Conservation (phyloP, 2,888 invertebrate genomes). For the Eugnorisma glareosa region DNA sequence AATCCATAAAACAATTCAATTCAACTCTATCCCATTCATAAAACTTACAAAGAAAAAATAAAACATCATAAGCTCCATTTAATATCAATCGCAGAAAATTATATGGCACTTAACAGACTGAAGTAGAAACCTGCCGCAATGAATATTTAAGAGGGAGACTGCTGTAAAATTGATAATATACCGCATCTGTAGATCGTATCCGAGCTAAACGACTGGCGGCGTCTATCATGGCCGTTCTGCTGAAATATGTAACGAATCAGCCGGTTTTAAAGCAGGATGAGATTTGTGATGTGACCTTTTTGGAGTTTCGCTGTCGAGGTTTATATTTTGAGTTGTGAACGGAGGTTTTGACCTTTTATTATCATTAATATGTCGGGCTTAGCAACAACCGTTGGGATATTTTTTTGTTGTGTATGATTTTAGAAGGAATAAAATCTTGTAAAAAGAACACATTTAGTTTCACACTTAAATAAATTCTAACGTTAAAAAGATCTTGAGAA, state of each 20-base stretch:
- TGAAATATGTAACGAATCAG: constrained; percentile 62
- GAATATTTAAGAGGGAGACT: constrained; percentile 60
- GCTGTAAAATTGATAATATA: constrained; percentile 60
- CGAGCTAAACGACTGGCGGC: constrained; percentile 40
- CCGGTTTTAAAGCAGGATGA: constrained; percentile 29
- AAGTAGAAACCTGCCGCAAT: constrained; percentile 40
- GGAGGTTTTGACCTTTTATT: not conserved
- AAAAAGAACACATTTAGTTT: not conserved
- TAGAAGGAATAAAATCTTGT: too few relatives aligned
- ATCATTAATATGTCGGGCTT: not conserved
- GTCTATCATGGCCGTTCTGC: constrained; percentile 40
- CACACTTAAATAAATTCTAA: not conserved
- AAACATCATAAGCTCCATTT: constrained; percentile 15
- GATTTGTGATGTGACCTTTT: constrained; percentile 39
- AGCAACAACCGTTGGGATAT: not conserved
- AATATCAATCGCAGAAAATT: constrained; percentile 41
- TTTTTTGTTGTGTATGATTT: not conserved
- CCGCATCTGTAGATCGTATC: constrained; percentile 62
- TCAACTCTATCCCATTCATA: not conserved
- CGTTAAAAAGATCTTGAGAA: not conserved
- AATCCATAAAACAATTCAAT: not conserved
- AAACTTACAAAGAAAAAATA: constrained; percentile 14
- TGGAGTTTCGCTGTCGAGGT: not conserved
- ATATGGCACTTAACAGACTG: constrained; percentile 40
- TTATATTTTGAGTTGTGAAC: not conserved